Conservation (phyloP, 2,113 vertebrate genomes). For the Panurus biarmicus region DNA sequence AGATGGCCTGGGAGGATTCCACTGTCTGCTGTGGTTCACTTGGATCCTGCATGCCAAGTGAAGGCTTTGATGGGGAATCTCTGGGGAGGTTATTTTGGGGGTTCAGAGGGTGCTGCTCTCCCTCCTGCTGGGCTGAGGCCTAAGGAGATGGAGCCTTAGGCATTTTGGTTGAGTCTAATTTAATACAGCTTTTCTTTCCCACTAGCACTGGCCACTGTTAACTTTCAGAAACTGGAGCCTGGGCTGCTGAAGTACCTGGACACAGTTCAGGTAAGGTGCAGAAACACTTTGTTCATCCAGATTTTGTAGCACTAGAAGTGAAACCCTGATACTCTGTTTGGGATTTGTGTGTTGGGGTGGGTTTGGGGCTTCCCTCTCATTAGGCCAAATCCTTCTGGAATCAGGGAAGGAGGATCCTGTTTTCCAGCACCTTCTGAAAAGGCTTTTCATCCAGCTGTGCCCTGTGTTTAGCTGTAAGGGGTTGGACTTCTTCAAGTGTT, state of each 20-base stretch:
- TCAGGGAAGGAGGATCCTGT: neutral
- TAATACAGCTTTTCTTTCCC: neutral
- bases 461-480: neutral
- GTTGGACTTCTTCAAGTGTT: neutral
- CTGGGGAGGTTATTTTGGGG: neutral
- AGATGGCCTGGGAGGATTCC: neutral
- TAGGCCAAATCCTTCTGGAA: neutral
- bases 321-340: neutral
- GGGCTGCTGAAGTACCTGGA: constrained; percentile 72
- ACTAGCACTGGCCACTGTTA: constrained; percentile 81
- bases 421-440: neutral
- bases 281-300: neutral
- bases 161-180: neutral
- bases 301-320: neutral
- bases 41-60: neutral
- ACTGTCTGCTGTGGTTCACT: neutral
- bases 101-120: neutral
- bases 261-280: constrained; percentile 72
- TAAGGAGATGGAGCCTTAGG: neutral
- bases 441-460: neutral
- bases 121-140: neutral
- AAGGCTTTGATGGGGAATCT: neutral
- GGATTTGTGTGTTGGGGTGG: neutral
- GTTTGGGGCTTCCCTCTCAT: neutral
- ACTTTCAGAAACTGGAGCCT: constrained; percentile 82